These are phyloP conservation scores for Drosophila bocki DNA, from an alignment of 1,140 invertebrate species.

Conservation along the genomic window DNA sequence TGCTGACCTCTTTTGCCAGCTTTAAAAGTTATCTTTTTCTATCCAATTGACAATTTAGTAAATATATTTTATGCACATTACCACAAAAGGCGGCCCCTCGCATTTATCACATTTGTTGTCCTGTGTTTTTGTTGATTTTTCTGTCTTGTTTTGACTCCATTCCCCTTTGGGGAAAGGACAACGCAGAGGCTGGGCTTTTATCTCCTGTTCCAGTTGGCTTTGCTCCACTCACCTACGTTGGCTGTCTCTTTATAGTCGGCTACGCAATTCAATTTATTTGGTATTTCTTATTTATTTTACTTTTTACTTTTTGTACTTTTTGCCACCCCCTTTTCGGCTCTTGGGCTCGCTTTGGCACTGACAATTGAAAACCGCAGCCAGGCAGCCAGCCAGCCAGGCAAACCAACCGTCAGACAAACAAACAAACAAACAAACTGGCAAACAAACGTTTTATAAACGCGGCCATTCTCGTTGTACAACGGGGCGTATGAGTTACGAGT, in stretches of 20 bases:
- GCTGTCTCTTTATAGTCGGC: constrained; percentile 62
- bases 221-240: constrained; percentile 67
- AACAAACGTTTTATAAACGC: constrained; percentile 60
- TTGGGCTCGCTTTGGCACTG: constrained; percentile 48
- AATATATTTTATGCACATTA: constrained; percentile 67
- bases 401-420: constrained; percentile 9
- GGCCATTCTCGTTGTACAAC: constrained; percentile 38
- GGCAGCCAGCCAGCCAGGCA: constrained; percentile 7
- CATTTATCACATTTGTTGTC: constrained; percentile 68
- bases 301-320: constrained; percentile 54
- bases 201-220: constrained; percentile 52
- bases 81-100: constrained; percentile 47
- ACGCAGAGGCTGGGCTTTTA: constrained; percentile 19
- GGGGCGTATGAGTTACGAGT: constrained; percentile 75
- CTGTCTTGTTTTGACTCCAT: constrained; percentile 21
- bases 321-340: constrained; percentile 30
- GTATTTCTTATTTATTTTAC: constrained; percentile 73
- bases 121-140: constrained; percentile 40
- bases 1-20: constrained; percentile 26
- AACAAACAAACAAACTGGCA: constrained; percentile 24
- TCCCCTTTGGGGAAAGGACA: constrained; percentile 10
- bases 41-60: constrained; percentile 36
- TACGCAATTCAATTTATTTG: constrained; percentile 77
- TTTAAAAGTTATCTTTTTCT: background rate
- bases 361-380: constrained; percentile 68